These are phyloP conservation scores for Auanema freiburgensis DNA, from an alignment of 2,888 invertebrate genomes.

Conservation along the genomic window DNA sequence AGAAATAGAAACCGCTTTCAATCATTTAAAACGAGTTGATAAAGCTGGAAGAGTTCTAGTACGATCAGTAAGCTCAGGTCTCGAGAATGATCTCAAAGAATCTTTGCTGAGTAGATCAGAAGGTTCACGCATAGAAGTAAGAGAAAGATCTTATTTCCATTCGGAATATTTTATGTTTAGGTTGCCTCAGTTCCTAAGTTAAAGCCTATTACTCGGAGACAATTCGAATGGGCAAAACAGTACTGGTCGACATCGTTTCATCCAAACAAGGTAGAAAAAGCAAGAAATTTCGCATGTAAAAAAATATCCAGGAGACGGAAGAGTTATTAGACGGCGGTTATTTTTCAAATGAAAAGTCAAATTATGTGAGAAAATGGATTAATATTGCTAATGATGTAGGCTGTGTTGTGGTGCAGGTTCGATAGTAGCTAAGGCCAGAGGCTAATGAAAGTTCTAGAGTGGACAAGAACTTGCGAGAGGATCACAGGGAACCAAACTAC, in stretches of 20 bases:
- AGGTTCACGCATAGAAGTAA: not conserved
- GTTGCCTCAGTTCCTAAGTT: constrained; percentile 12
- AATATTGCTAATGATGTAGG: constrained; percentile 17
- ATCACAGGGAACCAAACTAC: constrained; percentile 7
- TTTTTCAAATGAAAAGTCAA: constrained; percentile 6
- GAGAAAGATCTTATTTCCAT: no score
- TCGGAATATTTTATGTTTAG: constrained; percentile 5
- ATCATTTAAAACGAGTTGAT: constrained; percentile 19
- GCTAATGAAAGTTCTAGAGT: constrained; percentile 9
- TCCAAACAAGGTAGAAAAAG: constrained; percentile 6
- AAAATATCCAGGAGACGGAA: constrained; percentile 18
- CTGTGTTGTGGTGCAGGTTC: constrained; percentile 32
- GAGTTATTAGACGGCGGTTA: constrained; percentile 21
- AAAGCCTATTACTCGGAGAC: constrained; percentile 13
- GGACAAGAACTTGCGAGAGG: constrained; percentile 9
- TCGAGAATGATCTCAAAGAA: constrained; percentile 1
- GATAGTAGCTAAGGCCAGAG: not conserved
- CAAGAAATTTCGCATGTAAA: no score
- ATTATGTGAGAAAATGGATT: constrained; percentile 22
- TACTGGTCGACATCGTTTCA: constrained; percentile 19
- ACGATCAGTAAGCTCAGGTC: not conserved
- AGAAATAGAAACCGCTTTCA: constrained; percentile 7
- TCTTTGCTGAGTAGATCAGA: not conserved
- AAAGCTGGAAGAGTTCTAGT: constrained; percentile 9
- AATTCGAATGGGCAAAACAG: constrained; percentile 15